Percentiles rank a stretch among this genome's conserved stretches.
phyloP scores from a whole-genome alignment of 2,888 invertebrate genomes.

The Eristalis intricaria region DNA sequence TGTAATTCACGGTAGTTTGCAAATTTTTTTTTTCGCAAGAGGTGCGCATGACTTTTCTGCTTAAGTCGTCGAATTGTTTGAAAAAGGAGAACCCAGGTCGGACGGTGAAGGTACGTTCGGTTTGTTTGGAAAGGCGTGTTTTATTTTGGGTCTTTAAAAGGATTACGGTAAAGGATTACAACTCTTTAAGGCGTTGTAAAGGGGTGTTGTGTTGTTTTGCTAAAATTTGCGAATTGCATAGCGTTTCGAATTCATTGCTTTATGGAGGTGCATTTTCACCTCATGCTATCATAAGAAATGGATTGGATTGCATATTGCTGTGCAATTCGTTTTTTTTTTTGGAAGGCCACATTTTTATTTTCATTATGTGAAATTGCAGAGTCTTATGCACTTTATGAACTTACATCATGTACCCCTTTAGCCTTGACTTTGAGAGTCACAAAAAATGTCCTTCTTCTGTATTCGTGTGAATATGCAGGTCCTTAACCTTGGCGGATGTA shows the following conservation, averaged over 20 bases:
- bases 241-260: neutral
- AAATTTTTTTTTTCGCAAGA: constrained; percentile 58
- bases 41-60: constrained; percentile 5
- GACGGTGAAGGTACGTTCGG: neutral
- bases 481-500: neutral
- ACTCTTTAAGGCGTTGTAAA: constrained; percentile 73
- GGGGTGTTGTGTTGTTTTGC: constrained; percentile 48
- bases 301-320: neutral
- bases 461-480: neutral
- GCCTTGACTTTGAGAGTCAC: neutral
- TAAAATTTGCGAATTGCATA: constrained; percentile 17
- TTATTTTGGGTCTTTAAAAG: constrained; percentile 80
- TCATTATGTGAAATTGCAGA: neutral
- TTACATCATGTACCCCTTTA: neutral
- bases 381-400: neutral
- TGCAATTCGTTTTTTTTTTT: neutral
- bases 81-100: neutral
- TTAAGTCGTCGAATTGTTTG: neutral
- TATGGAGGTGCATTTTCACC: neutral
- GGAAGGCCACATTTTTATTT: neutral
- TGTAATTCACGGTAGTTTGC: constrained; percentile 31
- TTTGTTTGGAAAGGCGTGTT: constrained; percentile 77
- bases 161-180: constrained; percentile 81
- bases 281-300: neutral
- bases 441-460: too few species aligned